Percentiles rank a stretch among this genome's conserved stretches.
Evolutionary conservation across 1,140 invertebrate genomes (phyloP).

Genomic region (Chrysomallon squamiferum): DNA sequence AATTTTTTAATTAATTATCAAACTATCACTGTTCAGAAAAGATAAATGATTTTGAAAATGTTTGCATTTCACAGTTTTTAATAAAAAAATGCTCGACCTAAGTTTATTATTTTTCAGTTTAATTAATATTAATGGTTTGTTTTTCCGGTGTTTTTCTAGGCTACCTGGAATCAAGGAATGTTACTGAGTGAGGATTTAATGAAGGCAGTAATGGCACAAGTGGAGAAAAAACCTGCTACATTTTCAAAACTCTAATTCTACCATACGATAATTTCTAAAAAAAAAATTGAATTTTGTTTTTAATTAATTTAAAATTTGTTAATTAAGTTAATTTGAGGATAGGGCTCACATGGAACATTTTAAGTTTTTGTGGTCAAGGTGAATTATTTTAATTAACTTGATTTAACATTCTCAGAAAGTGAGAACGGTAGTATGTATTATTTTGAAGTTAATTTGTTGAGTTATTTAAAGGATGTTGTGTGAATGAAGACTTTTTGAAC

Average conservation of each 20-base stretch:
- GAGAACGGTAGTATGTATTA: background rate
- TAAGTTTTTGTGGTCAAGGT: background rate
- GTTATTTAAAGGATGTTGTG: background rate
- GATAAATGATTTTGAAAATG: background rate
- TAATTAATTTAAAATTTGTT: background rate
- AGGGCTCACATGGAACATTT: background rate
- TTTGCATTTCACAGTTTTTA: background rate
- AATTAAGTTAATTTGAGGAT: background rate
- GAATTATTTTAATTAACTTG: background rate
- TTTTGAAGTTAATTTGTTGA: background rate
- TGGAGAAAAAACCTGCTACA: conserved; percentile 67
- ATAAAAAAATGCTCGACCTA: background rate
- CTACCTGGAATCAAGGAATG: conserved; percentile 79
- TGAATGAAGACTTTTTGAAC: background rate
- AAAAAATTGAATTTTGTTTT: background rate
- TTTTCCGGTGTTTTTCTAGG: conserved; percentile 68
- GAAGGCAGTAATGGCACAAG: conserved; percentile 77
- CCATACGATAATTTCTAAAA: background rate
- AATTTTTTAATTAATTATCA: background rate
- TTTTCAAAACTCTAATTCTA: conserved; percentile 61
- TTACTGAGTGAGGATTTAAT: conserved; percentile 91
- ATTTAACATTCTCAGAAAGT: background rate
- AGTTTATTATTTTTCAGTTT: background rate
- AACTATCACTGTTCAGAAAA: background rate
- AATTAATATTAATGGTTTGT: background rate